A percentile compares a stretch with the other conserved stretches of the same genome.
phyloP scores from a whole-genome alignment of 2,113 vertebrate species.

The Fulmarus glacialis region DNA sequence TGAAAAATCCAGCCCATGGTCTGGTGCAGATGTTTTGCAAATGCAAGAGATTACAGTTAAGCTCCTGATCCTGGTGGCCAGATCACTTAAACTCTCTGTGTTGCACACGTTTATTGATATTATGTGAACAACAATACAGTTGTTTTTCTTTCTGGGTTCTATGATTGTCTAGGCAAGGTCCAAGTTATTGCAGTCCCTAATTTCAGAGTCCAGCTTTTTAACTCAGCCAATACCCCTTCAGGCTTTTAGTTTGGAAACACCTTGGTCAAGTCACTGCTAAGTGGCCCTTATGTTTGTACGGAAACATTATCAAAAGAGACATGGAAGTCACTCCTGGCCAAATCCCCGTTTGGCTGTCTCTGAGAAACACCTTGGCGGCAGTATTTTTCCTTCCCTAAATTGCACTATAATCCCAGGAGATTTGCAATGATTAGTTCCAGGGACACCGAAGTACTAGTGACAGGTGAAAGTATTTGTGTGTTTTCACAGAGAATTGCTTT shows the following conservation, averaged over 20 bases:
- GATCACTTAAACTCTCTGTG: background rate
- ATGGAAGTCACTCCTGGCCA: background rate
- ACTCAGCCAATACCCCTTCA: background rate
- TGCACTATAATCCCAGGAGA: background rate
- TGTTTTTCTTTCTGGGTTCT: background rate
- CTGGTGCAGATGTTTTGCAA: background rate
- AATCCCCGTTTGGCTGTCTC: background rate
- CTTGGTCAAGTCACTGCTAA: background rate
- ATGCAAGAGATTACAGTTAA: background rate
- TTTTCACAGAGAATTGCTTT: background rate
- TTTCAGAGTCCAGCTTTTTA: background rate
- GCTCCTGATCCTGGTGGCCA: background rate
- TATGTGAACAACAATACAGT: background rate
- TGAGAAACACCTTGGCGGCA: background rate
- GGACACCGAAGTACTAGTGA: background rate
- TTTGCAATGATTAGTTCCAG: background rate
- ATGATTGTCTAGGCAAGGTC: background rate
- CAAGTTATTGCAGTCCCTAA: background rate
- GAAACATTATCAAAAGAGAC: background rate
- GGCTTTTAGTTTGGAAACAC: background rate
- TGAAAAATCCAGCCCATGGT: background rate
- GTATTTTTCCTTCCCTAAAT: background rate
- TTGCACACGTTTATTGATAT: background rate
- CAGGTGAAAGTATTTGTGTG: background rate
- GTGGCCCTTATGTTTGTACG: background rate